phyloP scores from a whole-genome alignment of 2,888 invertebrate species.

The Sphinx pinastri region DNA sequence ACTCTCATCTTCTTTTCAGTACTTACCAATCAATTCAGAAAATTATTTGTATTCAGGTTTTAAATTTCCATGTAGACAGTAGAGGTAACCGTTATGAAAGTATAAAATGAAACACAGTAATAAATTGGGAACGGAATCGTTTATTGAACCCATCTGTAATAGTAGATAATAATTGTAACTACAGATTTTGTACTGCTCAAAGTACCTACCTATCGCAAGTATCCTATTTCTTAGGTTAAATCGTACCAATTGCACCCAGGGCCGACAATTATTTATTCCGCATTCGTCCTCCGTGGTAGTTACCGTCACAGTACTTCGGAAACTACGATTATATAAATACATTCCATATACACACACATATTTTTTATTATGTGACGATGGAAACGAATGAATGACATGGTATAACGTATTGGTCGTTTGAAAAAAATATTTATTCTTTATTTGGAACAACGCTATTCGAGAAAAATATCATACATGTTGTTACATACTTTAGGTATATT shows the following conservation, averaged over 20 bases:
- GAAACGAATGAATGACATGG: conserved; percentile 36
- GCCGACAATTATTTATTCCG: neutral
- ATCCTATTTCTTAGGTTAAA: conserved; percentile 72
- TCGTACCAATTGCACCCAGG: conserved; percentile 71
- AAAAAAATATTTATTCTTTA: conserved; percentile 27
- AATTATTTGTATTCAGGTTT: too few species aligned
- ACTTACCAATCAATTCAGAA: too few species aligned
- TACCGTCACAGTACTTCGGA: conserved; percentile 77
- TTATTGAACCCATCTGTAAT: conserved; percentile 82
- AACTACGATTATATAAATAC: conserved; percentile 65
- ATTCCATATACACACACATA: conserved; percentile 46
- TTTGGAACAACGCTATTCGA: conserved; percentile 27
- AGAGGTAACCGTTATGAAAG: too few species aligned
- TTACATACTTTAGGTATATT: conserved; percentile 21
- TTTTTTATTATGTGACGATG: conserved; percentile 26
- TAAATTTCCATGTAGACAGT: too few species aligned
- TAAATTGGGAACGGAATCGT: conserved; percentile 81
- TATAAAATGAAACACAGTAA: conserved; percentile 58
- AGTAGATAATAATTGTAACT: conserved; percentile 80
- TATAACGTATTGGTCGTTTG: conserved; percentile 29
- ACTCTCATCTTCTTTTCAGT: too few species aligned
- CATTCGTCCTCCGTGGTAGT: conserved; percentile 50
- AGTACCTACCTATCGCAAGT: conserved; percentile 81
- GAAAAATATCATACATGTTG: conserved; percentile 29
- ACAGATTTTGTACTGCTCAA: conserved; percentile 81